phyloP scores from a whole-genome alignment of 1,140 invertebrate species.

The Rhagoletis pomonella region DNA sequence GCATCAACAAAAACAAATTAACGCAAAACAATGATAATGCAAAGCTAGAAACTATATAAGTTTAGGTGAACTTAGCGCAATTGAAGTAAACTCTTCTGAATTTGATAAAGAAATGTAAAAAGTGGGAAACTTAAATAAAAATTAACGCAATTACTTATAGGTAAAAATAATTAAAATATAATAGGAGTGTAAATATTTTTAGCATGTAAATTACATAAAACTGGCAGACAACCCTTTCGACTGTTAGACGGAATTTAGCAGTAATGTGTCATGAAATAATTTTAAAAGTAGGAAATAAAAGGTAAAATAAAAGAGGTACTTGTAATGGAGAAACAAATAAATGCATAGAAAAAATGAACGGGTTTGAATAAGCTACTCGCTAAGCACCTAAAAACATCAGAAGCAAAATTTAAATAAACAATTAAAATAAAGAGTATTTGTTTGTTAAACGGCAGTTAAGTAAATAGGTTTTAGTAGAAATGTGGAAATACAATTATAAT shows the following conservation, averaged over 20 bases:
- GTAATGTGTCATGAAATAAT: slow-evolving; percentile 4
- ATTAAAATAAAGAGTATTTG: slow-evolving; percentile 20
- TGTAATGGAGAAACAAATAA: neutral
- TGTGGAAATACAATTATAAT: slow-evolving; percentile 59
- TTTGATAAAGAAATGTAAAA: slow-evolving; percentile 30
- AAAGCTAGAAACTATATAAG: slow-evolving; percentile 59
- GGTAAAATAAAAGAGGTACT: neutral
- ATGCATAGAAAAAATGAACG: neutral
- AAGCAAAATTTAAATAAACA: neutral
- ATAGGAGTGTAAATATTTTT: slow-evolving; percentile 70
- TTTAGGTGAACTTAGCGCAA: slow-evolving; percentile 74
- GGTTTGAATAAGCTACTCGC: slow-evolving; percentile 1
- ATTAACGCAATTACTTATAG: neutral
- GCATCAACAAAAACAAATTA: neutral
- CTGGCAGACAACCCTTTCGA: neutral
- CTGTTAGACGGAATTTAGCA: neutral
- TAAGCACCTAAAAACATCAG: neutral
- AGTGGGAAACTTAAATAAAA: neutral
- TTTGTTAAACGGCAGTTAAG: slow-evolving; percentile 16
- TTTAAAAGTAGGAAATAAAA: neutral
- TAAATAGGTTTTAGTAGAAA: slow-evolving; percentile 49
- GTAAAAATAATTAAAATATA: slow-evolving; percentile 55
- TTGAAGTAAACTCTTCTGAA: slow-evolving; percentile 62
- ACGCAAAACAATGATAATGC: slow-evolving; percentile 38
- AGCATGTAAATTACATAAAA: slow-evolving; percentile 64